Percentiles rank a stretch among this genome's conserved stretches.
phyloP scores from a whole-genome alignment of 2,888 invertebrate genomes.

The Platypus cylindrus region DNA sequence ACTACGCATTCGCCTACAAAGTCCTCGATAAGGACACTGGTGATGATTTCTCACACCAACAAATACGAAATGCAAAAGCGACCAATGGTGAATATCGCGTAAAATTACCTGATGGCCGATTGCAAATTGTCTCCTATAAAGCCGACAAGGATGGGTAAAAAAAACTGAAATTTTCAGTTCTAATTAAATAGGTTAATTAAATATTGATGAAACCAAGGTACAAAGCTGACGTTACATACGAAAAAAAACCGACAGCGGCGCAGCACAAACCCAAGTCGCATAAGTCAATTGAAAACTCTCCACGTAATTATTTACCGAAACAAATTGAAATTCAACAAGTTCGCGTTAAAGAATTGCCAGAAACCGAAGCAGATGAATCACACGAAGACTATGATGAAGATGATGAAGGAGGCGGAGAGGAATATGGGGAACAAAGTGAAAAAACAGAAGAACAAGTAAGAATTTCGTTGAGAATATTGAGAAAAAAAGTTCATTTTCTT shows the following conservation, averaged over 20 bases:
- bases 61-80: constrained; percentile 46
- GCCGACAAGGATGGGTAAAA: constrained; percentile 53
- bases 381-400: constrained; percentile 13
- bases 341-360: constrained; percentile 14
- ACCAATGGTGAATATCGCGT: constrained; percentile 57
- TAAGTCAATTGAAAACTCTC: neutral
- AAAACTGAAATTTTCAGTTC: too few species aligned
- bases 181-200: too few species aligned
- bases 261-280: too few species aligned
- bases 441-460: constrained; percentile 9
- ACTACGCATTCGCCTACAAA: constrained; percentile 54
- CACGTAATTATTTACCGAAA: neutral
- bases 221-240: constrained; percentile 52
- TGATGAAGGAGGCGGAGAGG: neutral
- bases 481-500: too few species aligned
- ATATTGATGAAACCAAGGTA: constrained; percentile 5
- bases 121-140: constrained; percentile 43
- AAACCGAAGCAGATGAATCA: too few species aligned
- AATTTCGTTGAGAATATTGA: too few species aligned
- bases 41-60: constrained; percentile 55
- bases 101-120: constrained; percentile 52
- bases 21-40: constrained; percentile 50
- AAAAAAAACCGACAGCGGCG: constrained; percentile 13
- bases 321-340: constrained; percentile 11
- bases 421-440: too few species aligned